Evolutionary conservation across 2,113 vertebrate genomes (phyloP), one percentile per base, ranked within the genome.

Genomic region (Planiliza haematocheilus): DNA sequence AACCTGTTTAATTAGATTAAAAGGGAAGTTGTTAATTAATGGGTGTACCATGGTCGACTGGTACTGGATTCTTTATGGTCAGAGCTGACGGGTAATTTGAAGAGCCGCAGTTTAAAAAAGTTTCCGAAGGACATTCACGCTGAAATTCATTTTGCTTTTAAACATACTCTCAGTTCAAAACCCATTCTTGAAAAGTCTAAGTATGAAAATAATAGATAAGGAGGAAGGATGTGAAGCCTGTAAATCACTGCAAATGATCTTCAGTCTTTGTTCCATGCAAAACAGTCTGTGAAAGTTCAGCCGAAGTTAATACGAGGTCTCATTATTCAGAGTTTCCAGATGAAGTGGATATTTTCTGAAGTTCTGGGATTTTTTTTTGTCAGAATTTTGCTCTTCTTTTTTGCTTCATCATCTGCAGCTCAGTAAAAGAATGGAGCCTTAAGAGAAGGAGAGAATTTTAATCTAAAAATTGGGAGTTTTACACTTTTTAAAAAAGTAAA

Each of bases 1-100:
- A 88, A 90, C 85, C 88, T 85, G 86, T 86, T 90, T 92, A 91
- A 93, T 92, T 91, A 87, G 72, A 91, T 91, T 85, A 88, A 90
- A 81, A 46, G 74, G 61, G 78, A 84, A 82, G 85, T 86, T 82
- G 70, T 82, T 89, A 77, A 91, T 92, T 89, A 90, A 88, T 92
- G 85, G 74, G 39, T 73, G 66, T 68, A 72, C 74, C 74, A 87
- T 75, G 87, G 84, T 83, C 87, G 86, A 86, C 53, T 49, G 70
- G 58, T 20, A 53, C 21, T 74, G 49, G 57, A 77, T 72, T 80
- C 57, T 64, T 74, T 56, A 34, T 63, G 57, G 53, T 39, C 59
- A 24, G 48, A 85, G 61, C 66, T 74, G 61, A 48, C 49, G 13
- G 58, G 41, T 66, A 50, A 12, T 71, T 68, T 77, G n/a, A 83